These are phyloP conservation scores for Tipula unca DNA, from an alignment of 2,888 invertebrate species.

Conservation along the genomic window DNA sequence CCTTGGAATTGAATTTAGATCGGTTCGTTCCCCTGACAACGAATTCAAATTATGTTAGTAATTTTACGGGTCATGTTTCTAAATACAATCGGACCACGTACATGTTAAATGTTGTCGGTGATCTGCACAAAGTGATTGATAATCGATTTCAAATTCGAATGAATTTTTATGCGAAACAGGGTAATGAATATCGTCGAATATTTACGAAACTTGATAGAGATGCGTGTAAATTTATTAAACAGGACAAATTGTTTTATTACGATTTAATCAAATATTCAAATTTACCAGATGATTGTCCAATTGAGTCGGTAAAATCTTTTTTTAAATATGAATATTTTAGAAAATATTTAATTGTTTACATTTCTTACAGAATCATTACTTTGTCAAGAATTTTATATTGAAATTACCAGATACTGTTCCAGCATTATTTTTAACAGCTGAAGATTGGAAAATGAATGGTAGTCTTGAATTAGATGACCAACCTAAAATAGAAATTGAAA, in stretches of 20 bases:
- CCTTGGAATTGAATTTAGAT: neutral
- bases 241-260: neutral
- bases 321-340: neutral
- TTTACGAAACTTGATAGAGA: neutral
- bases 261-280: neutral
- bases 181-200: neutral
- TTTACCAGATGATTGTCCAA: neutral
- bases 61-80: neutral
- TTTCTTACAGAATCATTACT: neutral
- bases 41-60: neutral
- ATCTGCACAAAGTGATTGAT: neutral
- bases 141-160: neutral
- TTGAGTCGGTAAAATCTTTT: neutral
- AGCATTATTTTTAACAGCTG: neutral
- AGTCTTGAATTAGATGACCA: neutral
- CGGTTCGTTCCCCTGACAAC: neutral
- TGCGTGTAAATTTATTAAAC: neutral
- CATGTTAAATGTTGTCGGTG: neutral
- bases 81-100: neutral
- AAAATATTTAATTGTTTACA: neutral
- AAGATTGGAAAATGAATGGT: neutral
- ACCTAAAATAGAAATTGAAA: neutral
- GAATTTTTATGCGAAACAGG: neutral
- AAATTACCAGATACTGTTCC: neutral
- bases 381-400: neutral